These are phyloP conservation scores for Phenganax stokvisi DNA, from an alignment of 92 coral and sea anemone species.

Conservation along the genomic window DNA sequence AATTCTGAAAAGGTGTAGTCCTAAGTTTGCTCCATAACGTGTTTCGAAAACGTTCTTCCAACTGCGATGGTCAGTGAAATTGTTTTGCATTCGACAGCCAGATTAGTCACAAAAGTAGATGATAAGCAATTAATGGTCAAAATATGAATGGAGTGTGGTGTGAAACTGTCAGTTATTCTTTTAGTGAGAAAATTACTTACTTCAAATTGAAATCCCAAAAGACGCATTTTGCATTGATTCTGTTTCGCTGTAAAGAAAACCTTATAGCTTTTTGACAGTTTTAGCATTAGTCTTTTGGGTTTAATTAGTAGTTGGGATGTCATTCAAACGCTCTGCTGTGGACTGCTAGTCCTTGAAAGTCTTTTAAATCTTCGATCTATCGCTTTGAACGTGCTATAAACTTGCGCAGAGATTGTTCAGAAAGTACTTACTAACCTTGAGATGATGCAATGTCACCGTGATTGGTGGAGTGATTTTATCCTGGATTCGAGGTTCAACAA, in stretches of 20 bases:
- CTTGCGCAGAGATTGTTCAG: background rate
- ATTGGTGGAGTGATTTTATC: constrained; percentile 83
- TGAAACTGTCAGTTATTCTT: too few relatives aligned
- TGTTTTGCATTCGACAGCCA: too few relatives aligned
- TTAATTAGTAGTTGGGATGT: too few relatives aligned
- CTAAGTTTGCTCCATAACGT: too few relatives aligned
- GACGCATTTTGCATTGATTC: constrained; percentile 35
- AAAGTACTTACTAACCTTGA: constrained; percentile 57
- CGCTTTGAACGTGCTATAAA: background rate
- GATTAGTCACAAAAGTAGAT: too few relatives aligned
- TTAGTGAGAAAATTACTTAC: constrained; percentile 50
- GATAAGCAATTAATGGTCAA: too few relatives aligned
- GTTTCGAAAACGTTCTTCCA: background rate
- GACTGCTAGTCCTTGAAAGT: too few relatives aligned
- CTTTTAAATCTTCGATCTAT: too few relatives aligned
- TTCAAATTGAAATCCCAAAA: constrained; percentile 45
- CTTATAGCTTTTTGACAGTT: constrained; percentile 12
- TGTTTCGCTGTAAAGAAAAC: constrained; percentile 43
- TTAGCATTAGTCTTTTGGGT: background rate
- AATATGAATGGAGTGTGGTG: too few relatives aligned
- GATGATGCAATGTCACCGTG: constrained; percentile 75
- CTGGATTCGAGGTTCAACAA: constrained; percentile 78
- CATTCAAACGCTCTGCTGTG: too few relatives aligned
- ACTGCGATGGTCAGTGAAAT: too few relatives aligned
- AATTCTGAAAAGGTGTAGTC: background rate